Evolutionary conservation across 2,797 vertebrate species (phyloP).

Genomic region (Glossophaga mutica): DNA sequence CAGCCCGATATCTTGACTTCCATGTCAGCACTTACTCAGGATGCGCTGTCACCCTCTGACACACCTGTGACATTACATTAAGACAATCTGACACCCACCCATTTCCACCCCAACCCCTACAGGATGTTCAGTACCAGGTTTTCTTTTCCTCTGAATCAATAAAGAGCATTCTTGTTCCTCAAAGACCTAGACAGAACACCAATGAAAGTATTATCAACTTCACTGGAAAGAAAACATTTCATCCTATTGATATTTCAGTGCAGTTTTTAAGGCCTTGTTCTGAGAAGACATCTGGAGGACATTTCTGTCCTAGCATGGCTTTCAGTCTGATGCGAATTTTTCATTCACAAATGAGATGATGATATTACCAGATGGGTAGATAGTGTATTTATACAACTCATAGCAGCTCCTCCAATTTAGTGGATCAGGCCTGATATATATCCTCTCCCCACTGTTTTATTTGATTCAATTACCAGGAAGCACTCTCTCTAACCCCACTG

Average conservation of each 20-base stretch:
- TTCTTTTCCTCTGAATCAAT: not conserved
- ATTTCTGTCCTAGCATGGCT: not conserved
- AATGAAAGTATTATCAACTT: not conserved
- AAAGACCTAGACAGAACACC: not conserved
- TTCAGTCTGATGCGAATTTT: not conserved
- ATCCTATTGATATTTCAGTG: not conserved
- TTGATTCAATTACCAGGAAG: not conserved
- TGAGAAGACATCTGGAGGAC: not conserved
- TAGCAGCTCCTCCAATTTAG: not conserved
- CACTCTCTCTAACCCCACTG: not conserved
- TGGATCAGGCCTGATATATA: not conserved
- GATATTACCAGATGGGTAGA: not conserved
- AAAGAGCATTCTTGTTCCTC: not conserved
- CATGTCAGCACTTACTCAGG: not conserved
- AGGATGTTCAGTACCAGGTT: not conserved
- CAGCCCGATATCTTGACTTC: not conserved
- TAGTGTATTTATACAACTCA: not conserved
- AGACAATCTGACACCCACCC: not conserved
- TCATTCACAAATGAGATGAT: not conserved
- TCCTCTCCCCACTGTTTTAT: not conserved
- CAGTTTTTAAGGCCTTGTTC: not conserved
- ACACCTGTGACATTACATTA: not conserved
- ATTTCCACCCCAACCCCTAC: fast-evolving
- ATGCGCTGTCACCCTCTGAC: not conserved
- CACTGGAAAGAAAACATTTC: not conserved